These are phyloP conservation scores for Mustela nigripes DNA, from an alignment of 2,113 vertebrate genomes.

Conservation along the genomic window DNA sequence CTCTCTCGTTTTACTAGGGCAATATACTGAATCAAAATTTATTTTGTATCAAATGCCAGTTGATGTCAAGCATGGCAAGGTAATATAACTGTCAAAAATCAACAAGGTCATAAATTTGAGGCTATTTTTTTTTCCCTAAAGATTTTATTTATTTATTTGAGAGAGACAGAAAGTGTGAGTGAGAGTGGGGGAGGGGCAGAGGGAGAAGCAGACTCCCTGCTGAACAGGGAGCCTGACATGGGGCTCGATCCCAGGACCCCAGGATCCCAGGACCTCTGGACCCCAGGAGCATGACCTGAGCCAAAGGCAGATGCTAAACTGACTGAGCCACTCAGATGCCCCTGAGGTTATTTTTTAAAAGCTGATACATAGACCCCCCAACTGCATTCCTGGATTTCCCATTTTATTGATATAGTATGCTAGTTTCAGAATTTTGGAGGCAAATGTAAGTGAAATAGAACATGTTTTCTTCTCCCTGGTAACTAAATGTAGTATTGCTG, in stretches of 20 bases:
- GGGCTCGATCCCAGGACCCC: background rate
- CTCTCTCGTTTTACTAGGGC: background rate
- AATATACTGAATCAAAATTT: background rate
- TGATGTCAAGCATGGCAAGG: background rate
- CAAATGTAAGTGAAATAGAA: background rate
- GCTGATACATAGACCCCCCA: background rate
- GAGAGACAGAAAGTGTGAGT: background rate
- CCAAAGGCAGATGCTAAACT: background rate
- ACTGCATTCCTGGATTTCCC: background rate
- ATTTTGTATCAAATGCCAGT: background rate
- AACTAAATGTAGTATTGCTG: background rate
- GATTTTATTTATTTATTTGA: background rate
- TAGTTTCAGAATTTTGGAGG: constrained; percentile 1
- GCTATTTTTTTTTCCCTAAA: background rate
- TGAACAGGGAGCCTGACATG: background rate
- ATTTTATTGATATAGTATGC: background rate
- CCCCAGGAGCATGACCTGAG: background rate
- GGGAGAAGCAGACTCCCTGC: background rate
- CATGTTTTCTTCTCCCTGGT: background rate
- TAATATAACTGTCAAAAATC: background rate
- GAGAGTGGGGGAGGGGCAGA: background rate
- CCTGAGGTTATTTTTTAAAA: background rate
- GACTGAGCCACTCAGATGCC: background rate
- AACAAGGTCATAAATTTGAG: background rate
- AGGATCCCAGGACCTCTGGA: background rate